Evolutionary conservation across 2,113 vertebrate species (phyloP), one percentile per base, ranked within the genome.

Genomic region (Epinephelus lanceolatus): DNA sequence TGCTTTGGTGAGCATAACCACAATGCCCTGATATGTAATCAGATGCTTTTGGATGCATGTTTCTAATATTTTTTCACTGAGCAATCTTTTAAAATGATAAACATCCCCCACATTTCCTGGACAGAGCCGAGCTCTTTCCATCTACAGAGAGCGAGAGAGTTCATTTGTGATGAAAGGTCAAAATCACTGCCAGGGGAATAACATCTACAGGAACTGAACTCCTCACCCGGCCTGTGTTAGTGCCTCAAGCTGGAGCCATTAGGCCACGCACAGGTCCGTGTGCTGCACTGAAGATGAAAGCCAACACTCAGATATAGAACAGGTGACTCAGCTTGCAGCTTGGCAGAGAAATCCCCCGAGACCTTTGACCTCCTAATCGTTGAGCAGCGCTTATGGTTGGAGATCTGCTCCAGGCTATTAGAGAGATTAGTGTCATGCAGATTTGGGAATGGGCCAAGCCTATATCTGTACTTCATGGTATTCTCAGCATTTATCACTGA

Each of bases 291-390:
- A 61, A 81, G 85, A 90, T 80, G 88, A 88, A 84, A 80, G 75
- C 76, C 63, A 86, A 81, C 69, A 15, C 81, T 81, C 74, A 72
- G 12, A 81, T 88, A 82, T 72, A 81, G 91, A 90, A 92, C 88
- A 92, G 93, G 93, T 94, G 93, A 94, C 92, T 94, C 93, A 94
- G 93, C 92, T 91, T 89, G 72, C 88, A 92, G 80, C 86, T 84
- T 86, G 86, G 89, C 71, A 79, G 85, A 89, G 85, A 89, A 91
- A 91, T 91, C 89, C 91, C 85, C 60, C 6, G 86, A 80, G 92
- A 94, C 86, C 93, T 93, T 91, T 92, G 93, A 93, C 92, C 93
- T 88, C 87, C 71, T 92, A 93, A 93, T 93, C 89, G 81, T 89
- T 91, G 76, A 79, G 91, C 88, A 88, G 88, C 86, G 87, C 93